phyloP scores from a whole-genome alignment of 2,888 invertebrate genomes.

The Syritta pipiens region DNA sequence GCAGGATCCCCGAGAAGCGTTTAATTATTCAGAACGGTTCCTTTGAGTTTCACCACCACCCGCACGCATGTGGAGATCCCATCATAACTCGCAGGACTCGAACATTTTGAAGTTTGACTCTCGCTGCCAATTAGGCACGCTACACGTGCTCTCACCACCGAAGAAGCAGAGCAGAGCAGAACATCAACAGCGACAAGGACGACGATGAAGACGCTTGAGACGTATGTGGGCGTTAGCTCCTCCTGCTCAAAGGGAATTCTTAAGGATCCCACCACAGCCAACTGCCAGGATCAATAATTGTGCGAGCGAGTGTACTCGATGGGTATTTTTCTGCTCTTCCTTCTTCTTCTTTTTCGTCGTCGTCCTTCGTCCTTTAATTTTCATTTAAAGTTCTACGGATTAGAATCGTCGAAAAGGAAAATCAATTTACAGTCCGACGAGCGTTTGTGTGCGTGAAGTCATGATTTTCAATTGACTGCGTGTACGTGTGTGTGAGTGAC shows the following conservation, averaged over 20 bases:
- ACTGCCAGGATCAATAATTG: constrained; percentile 16
- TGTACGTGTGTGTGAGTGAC: neutral
- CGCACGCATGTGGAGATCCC: neutral
- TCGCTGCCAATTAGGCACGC: constrained; percentile 5
- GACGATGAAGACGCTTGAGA: too few relatives aligned
- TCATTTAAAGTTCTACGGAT: constrained; percentile 13
- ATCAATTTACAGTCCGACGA: too few relatives aligned
- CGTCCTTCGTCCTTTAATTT: neutral
- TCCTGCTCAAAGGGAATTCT: constrained; percentile 4
- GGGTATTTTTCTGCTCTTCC: constrained; percentile 1
- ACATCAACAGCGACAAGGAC: neutral
- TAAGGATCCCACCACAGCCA: too few relatives aligned
- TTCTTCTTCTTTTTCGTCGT: neutral
- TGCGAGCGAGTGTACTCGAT: neutral
- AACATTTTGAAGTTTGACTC: constrained; percentile 9
- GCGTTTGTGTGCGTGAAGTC: too few relatives aligned
- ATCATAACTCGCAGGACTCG: constrained; percentile 11
- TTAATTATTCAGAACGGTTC: too few relatives aligned
- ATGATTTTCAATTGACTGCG: neutral
- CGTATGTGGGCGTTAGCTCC: too few relatives aligned
- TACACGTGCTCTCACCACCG: neutral
- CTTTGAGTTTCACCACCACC: too few relatives aligned
- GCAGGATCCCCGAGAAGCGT: too few relatives aligned
- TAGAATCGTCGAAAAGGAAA: neutral
- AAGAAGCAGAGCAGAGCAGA: neutral